Base-by-base conservation (phyloP, 2,888 invertebrate species). In the Phrixothrix hirtus region DNA sequence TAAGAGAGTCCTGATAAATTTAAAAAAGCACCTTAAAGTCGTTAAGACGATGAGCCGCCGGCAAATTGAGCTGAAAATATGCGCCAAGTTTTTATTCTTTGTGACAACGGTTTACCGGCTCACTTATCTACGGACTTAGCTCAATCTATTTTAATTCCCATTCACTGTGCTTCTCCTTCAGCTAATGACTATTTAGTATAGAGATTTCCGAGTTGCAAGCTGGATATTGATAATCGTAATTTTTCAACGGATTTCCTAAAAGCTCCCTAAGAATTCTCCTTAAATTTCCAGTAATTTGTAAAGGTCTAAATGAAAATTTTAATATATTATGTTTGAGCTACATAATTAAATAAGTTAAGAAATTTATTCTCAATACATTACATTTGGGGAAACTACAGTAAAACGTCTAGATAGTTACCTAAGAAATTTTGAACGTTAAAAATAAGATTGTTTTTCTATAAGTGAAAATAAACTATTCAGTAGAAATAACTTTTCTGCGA, bases 11-110 rank as follows among this genome's bases (percentile, higher is more conserved):
- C 67, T 72, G 72, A 73, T 73, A 72, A 72, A 72, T 71, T 73
- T 69, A 68, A 71, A 70, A 69, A 72, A 72, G 69, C 69, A 70
- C 72, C 71, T 71, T 66, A 67, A 67, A 70, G 72, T 73, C 73
- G 71, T 72, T 72, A 71, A 69, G 68, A 65, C 65, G 69, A 69
- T 69, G 67, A 70, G 69, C 72, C 70, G 65, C 42, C 64, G 72
- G 74, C 71, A 74, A 73, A 74, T 73, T 73, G 72, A 66, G 70
- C 72, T 70, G 69, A 71, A 74, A 73, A 74, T 74, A 74, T 74
- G 72, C 72, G 67, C 63, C 59, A 64, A 57, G 55, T 65, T 63
- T 69, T 69, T 66, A 56, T 56, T 56, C 56, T 54, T 55, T 53
- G 60, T 60, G 66, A 68, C 67, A 67, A 64, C 64, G 67, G 63